Evolutionary conservation across 2,888 invertebrate species (phyloP), one percentile per base, ranked within the genome.

Genomic region (Drosophila mercatorum): DNA sequence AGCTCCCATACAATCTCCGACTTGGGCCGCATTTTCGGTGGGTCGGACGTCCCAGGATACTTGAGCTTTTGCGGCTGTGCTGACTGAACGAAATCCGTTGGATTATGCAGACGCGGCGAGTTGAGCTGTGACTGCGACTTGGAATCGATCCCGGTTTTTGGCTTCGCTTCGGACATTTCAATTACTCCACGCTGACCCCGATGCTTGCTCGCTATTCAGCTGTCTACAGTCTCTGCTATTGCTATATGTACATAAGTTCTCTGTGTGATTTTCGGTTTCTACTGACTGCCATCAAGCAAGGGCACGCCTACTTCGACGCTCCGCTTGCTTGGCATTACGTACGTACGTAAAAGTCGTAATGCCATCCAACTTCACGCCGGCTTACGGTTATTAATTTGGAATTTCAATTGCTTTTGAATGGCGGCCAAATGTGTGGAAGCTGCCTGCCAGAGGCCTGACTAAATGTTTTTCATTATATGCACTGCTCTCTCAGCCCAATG

Each of bases 1-100:
- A 88, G 41, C 17, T 83, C 83, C 0, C 68, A 68, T 2, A 86
- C 28, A 26, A 88, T 83, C 44, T 83, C 84, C 26, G 79, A 41
- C 3, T 71, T 62, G 2, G 84, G 68, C 0, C 89, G 87, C 2
- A 56, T 60, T 1, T 6, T 26, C 0, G 22, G 38, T 2, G 34
- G 43, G 0, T 61, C 57, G 8, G 40, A 1, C 10, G n/a, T 1
- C 5, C 2, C 17, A 5, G 3, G 44, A 7, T 51, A 44, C 2
- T 49, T 1, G 11, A 46, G 41, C 47, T 43, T 59, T n/a, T 60
- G 4, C 8, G 62, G 77, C 44, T 69, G 63, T 53, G 70, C 55
- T 6, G 65, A 65, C 61, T 60, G 10, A 1, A 56, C 56, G 52
- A 79, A 4, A 2, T 62, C 51, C 3, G 58, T 51, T 3, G 31